Conservation (phyloP, 2,113 vertebrate species). For the Rhabdornis inornatus region DNA sequence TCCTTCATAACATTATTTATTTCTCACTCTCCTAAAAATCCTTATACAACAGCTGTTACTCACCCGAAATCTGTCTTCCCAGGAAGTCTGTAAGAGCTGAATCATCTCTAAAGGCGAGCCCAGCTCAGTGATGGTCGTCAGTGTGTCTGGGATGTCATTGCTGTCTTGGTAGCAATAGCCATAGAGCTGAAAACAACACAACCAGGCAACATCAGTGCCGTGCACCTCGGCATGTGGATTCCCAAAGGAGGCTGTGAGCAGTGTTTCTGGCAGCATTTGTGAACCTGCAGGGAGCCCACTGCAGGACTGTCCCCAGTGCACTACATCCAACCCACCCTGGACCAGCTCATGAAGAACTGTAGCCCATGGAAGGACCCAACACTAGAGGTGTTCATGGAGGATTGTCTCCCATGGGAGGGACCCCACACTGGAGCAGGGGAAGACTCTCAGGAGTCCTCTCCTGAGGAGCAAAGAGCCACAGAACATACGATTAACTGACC, state of each 20-base stretch:
- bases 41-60: conserved; percentile 50
- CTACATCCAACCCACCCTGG: too few species aligned
- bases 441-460: neutral
- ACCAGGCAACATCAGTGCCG: neutral
- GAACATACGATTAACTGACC: neutral
- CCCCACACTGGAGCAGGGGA: neutral
- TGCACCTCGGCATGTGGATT: rapidly evolving
- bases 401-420: rapidly evolving
- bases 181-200: conserved; percentile 77
- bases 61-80: conserved; percentile 90
- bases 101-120: conserved; percentile 91
- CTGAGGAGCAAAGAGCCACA: neutral
- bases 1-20: neutral
- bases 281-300: neutral
- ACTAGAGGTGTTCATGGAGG: neutral
- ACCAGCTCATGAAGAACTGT: neutral
- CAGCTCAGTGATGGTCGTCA: conserved; percentile 90
- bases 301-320: neutral
- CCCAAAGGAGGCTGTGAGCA: neutral
- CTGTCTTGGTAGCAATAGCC: conserved; percentile 90
- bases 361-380: neutral
- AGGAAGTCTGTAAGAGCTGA: conserved; percentile 87
- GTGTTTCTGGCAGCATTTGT: neutral
- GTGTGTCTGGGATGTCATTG: conserved; percentile 83
- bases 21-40: neutral